Percentiles rank a stretch among this genome's conserved stretches.
Conservation (phyloP, 2,888 invertebrate genomes). For the Sarcophaga carnaria region DNA sequence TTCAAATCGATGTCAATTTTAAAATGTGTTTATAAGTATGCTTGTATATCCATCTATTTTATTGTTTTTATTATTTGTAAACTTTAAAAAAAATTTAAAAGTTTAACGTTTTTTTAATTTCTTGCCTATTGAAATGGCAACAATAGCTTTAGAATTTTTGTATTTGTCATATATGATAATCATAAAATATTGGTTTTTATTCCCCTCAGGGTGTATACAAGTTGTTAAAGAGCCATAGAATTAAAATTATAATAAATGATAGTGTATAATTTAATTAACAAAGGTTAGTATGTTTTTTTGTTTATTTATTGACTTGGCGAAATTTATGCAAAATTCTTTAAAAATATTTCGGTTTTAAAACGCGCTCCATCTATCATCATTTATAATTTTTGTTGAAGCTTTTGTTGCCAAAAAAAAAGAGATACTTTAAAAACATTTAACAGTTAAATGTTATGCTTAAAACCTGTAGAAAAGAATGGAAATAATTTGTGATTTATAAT, state of each 20-base stretch:
- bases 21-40: constrained; percentile 19
- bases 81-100: constrained; percentile 56
- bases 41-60: constrained; percentile 18
- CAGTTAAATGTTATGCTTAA: no score
- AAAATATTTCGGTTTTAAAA: no score
- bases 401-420: no score
- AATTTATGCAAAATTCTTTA: constrained; percentile 23
- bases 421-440: no score
- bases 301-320: background rate
- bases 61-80: constrained; percentile 33
- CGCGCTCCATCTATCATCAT: no score
- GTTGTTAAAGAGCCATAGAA: background rate
- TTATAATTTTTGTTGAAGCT: no score
- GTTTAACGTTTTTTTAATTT: constrained; percentile 48
- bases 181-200: constrained; percentile 24
- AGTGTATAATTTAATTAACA: constrained; percentile 19
- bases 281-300: background rate
- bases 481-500: no score
- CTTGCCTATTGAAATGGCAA: constrained; percentile 15
- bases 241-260: constrained; percentile 25
- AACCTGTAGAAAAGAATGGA: no score
- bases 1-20: constrained; percentile 58
- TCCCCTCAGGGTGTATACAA: constrained; percentile 19
- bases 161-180: constrained; percentile 37
- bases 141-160: constrained; percentile 47